Percentiles rank a stretch among this genome's conserved stretches.
Evolutionary conservation across 2,113 vertebrate genomes (phyloP).

Genomic region (Chamaea fasciata): DNA sequence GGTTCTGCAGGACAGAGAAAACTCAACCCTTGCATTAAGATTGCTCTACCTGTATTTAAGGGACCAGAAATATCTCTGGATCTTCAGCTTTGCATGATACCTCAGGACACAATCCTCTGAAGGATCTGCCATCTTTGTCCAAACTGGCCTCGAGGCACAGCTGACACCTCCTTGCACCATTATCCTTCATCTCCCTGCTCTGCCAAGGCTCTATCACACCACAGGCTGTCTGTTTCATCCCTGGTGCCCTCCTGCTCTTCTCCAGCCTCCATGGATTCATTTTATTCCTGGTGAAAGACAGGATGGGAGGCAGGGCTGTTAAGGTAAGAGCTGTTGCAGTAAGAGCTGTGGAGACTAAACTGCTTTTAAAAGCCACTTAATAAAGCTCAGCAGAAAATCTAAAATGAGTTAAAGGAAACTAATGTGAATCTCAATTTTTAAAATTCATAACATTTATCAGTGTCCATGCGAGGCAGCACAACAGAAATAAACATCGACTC

Average conservation of each 20-base stretch:
- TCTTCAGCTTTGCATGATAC: not conserved
- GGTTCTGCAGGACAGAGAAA: not conserved
- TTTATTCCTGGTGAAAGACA: not conserved
- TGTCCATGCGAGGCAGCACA: not conserved
- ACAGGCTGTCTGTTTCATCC: fast-evolving
- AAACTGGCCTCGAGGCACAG: fast-evolving
- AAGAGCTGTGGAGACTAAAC: not conserved
- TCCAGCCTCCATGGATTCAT: not conserved
- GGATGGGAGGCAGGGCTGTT: not conserved
- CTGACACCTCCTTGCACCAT: not conserved
- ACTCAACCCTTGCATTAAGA: not conserved
- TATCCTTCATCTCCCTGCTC: not conserved
- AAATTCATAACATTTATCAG: conserved; percentile 61
- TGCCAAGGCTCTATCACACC: not conserved
- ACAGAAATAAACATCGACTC: conserved; percentile 36
- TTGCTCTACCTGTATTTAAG: not conserved
- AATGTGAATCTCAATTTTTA: conserved; percentile 51
- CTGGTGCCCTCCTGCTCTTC: not conserved
- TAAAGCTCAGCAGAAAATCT: conserved; percentile 55
- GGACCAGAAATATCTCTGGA: not conserved
- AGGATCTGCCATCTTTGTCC: not conserved
- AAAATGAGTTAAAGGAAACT: conserved; percentile 40
- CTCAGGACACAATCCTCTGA: not conserved
- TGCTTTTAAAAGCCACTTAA: conserved; percentile 59
- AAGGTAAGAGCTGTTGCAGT: not conserved